Evolutionary conservation across 2,888 invertebrate genomes (phyloP), one percentile per base, ranked within the genome.

Genomic region (Drosophila limbata): DNA sequence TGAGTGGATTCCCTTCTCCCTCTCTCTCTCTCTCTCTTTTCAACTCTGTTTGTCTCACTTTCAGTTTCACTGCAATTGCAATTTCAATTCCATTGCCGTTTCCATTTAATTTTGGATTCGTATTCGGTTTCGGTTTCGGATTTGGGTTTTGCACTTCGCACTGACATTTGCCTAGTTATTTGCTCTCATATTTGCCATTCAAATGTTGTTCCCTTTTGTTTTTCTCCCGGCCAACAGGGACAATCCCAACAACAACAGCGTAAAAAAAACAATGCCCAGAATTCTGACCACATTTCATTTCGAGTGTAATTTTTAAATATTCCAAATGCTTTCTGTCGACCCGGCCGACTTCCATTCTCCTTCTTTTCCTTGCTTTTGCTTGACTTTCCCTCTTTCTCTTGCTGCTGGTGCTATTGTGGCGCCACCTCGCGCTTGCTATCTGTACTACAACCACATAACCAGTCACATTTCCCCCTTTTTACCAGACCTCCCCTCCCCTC

Each of bases 101-200:
- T 28, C 37, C 25, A 44, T 42, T 61, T 51, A 13, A 35, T 15
- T 44, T 59, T 17, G 21, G 15, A 25, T 35, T 40, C 19, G 40
- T 52, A 33, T 73, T 68, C 25, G 21, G 33, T 59, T 70, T 55
- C 37, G 33, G 37, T 44, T 42, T 55, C 21, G 45, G 44, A 52
- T n/a, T 28, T 52, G 25, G 35, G 57, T 25, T 68, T 35, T 62
- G 55, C 69, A 64, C 61, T 77, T 74, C 35, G 71, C 71, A 65
- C 53, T 77, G 77, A 78, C 75, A 77, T 77, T 77, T 77, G 78
- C 74, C 71, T 71, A 71, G 75, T 71, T 77, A 59, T 68, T 67
- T 70, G 75, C 64, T 64, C 60, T 70, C 65, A 57, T 70, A 74
- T 63, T 77, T 77, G 78, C 64, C 67, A 78, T 78, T 74, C 75